Percentiles rank a stretch among this genome's conserved stretches.
phyloP scores from a whole-genome alignment of 2,113 vertebrate genomes.

The Oreotrochilus melanogaster region DNA sequence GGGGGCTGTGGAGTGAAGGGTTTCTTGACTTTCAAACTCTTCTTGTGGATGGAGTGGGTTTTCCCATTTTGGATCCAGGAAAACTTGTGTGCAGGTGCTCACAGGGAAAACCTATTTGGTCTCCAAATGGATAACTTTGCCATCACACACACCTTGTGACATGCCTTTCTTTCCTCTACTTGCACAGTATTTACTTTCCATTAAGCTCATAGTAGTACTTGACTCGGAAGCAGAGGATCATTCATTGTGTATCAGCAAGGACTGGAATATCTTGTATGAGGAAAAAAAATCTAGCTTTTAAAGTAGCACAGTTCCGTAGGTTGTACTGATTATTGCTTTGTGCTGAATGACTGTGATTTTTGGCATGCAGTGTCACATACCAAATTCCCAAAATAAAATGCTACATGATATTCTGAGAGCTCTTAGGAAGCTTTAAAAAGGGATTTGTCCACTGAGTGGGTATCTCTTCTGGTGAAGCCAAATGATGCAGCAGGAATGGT shows the following conservation, averaged over 20 bases:
- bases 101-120: neutral
- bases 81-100: neutral
- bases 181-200: neutral
- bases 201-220: slow-evolving; percentile 1
- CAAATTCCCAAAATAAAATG: slow-evolving; percentile 80
- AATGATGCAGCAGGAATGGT: slow-evolving; percentile 51
- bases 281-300: neutral
- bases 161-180: neutral
- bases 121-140: neutral
- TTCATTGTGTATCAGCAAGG: slow-evolving; percentile 18
- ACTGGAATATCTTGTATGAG: slow-evolving; percentile 51
- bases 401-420: slow-evolving; percentile 72
- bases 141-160: neutral
- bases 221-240: neutral
- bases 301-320: slow-evolving; percentile 67
- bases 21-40: neutral
- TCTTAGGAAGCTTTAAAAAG: slow-evolving; percentile 78
- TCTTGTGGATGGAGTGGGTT: neutral
- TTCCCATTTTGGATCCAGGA: neutral
- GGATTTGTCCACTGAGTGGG: slow-evolving; percentile 39
- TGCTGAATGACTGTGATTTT: slow-evolving; percentile 77
- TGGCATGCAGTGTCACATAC: slow-evolving; percentile 73
- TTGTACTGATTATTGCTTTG: slow-evolving; percentile 81
- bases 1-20: neutral
- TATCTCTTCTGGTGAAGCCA: slow-evolving; percentile 63